Base-by-base conservation (phyloP, 2,113 vertebrate genomes). In the Sceloporus tristichus region DNA sequence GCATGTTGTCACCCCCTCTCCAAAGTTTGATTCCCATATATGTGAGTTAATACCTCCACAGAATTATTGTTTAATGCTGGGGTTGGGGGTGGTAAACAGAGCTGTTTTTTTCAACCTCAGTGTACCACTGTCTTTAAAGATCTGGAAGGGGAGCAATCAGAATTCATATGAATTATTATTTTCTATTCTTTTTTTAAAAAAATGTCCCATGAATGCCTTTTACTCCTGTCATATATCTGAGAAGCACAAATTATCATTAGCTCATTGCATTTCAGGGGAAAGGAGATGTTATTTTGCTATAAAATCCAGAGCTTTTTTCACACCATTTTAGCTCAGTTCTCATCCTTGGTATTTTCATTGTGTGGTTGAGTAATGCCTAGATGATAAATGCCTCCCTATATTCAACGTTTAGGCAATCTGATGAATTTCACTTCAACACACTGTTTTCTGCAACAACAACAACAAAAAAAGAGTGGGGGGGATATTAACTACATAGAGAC, bases 391-490 rank as follows among this genome's bases (percentile, higher is more conserved):
- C 10, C 2, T 18, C 86, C 83, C n/a, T 71, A 85, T 27, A 74
- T 48, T 42, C 62, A 88, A n/a, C 90, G 85, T 86, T 77, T 88
- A 91, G 88, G 6, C 18, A 66, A 27, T 81, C 34, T 56, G 42
- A 70, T 56, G 21, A 73, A 68, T 91, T 90, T 90, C 42, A 91
- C 40, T n/a, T 59, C 62, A 88, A 70, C 73, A 83, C 71, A 40
- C 19, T 78, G 88, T 91, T 5, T 87, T 92, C 54, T n/a, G 21
- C 10, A 34, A 48, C 48, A 48, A 48, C 48, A 48, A 48, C 48
- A 48, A 59, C 21, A 13, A 3, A 75, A 56, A 21, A n/a, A 66
- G 78, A 59, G 9, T 21, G 19, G 1, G 9, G 74, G 87, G 74
- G 53, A 68, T 78, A 89, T 29, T 42, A 53, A 53, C 8, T 54